Evolutionary conservation across 2,113 vertebrate species (phyloP), one percentile per base, ranked within the genome.

Genomic region (Pseudorhombus dupliciocellatus): DNA sequence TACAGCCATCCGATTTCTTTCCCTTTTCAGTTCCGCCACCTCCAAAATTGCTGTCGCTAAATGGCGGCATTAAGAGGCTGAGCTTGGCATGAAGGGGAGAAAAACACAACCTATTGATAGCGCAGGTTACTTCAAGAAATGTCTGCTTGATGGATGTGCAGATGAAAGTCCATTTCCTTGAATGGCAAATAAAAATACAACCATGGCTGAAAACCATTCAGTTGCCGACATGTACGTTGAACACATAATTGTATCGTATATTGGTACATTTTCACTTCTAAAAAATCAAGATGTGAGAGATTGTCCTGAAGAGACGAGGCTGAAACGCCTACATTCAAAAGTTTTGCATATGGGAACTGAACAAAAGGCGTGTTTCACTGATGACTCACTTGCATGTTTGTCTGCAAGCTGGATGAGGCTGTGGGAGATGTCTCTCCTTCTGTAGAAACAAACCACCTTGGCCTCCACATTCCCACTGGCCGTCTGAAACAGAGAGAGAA

Each of bases 381-480:
- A 48, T 30, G 63, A 92, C 93, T 89, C 66, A 99, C 97, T 99
- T 90, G 97, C 96, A 87, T 98, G 97, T 81, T 99, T 99, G 92
- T 99, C 97, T 84, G 97, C 97, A 80, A 99, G 95, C 94, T 98
- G 96, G 90, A 99, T 96, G 83, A 99, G 97, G 75, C 96, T 98
- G 94, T 98, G 97, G 66, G 97, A 98, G 90, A 99, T 99, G 91
- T 99, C 97, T 89, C 97, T 94, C 81, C 97, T 89, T 83, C 97
- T 95, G 91, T 98, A 99, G 93, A 99, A 99, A 90, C 97, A 99
- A 63, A 99, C 96, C 81, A 99, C 97, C 93, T 99, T 99, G 80
- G 97, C 97, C 92, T 99, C 97, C 91, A 99, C 97, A 0, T 98
- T 99, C 80, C 97, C 97, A 87, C 95, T 98, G 61, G 96, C 96